phyloP scores from a whole-genome alignment of 2,888 invertebrate genomes.

The Blastobasis adustella region DNA sequence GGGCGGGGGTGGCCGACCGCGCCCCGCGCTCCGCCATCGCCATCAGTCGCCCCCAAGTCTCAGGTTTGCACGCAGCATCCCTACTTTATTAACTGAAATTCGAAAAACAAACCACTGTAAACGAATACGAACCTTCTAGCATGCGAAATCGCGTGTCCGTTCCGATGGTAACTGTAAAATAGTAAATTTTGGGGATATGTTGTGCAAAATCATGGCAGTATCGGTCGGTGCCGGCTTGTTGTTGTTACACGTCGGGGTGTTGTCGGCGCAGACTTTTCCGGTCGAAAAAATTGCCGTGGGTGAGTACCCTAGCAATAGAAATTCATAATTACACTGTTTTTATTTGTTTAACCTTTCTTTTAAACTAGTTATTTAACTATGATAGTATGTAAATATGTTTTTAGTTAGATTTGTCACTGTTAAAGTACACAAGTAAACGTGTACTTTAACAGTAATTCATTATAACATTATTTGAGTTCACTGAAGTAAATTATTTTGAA shows the following conservation, averaged over 20 bases:
- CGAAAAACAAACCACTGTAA: conserved; percentile 21
- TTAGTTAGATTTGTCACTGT: too few species aligned
- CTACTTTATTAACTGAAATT: conserved; percentile 35
- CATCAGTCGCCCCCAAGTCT: conserved; percentile 70
- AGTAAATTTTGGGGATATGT: conserved; percentile 23
- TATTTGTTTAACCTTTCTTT: background rate
- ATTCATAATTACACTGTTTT: background rate
- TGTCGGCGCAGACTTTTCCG: conserved; percentile 51
- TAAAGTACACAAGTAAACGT: too few species aligned
- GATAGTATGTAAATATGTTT: too few species aligned
- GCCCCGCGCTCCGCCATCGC: conserved; percentile 32
- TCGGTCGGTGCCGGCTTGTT: conserved; percentile 39
- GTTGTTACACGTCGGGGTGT: conserved; percentile 40
- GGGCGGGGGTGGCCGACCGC: conserved; percentile 40
- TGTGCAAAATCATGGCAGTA: conserved; percentile 15
- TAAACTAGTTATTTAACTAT: too few species aligned
- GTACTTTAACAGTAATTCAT: too few species aligned
- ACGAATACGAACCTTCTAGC: conserved; percentile 14
- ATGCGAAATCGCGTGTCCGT: conserved; percentile 20
- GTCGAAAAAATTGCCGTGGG: conserved; percentile 68
- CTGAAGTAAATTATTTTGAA: too few species aligned
- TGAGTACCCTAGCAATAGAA: conserved; percentile 32
- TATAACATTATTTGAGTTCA: too few species aligned
- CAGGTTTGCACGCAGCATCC: conserved; percentile 70
- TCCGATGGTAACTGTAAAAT: background rate